Percentiles rank a stretch among this genome's conserved stretches.
phyloP scores from a whole-genome alignment of 2,797 vertebrate genomes.

The Macrochelys suwanniensis region DNA sequence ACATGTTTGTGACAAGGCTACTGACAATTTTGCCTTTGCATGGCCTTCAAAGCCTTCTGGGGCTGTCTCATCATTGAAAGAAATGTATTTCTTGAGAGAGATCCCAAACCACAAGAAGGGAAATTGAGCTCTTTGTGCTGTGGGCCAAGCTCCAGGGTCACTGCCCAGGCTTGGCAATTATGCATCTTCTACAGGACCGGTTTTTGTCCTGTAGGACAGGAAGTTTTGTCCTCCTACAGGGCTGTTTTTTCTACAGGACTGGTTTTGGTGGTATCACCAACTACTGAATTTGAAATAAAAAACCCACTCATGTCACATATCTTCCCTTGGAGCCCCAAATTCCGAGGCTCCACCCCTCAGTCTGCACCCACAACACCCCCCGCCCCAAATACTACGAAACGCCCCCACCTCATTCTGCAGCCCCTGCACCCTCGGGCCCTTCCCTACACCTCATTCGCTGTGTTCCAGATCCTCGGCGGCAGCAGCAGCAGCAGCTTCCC shows the following conservation, averaged over 20 bases:
- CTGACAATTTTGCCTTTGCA: fast-evolving
- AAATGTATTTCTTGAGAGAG: too few species aligned
- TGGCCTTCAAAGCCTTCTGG: background rate
- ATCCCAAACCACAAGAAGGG: background rate
- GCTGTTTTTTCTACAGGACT: too few species aligned
- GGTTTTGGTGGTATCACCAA: background rate
- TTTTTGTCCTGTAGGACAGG: too few species aligned
- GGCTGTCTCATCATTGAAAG: background rate
- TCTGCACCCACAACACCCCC: too few species aligned
- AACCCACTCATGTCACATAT: background rate
- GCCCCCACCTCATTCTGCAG: too few species aligned
- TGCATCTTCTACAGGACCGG: background rate
- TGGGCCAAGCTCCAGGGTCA: background rate
- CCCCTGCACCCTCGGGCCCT: background rate
- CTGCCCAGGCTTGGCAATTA: background rate
- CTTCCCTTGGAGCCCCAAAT: too few species aligned
- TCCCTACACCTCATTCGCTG: background rate
- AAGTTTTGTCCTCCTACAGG: too few species aligned
- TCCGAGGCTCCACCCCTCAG: too few species aligned
- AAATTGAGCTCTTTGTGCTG: background rate
- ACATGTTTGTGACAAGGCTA: background rate
- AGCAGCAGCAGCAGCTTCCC: background rate
- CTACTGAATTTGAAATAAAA: background rate
- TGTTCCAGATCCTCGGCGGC: too few species aligned
- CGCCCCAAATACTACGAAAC: too few species aligned